phyloP scores from a whole-genome alignment of 2,888 invertebrate species.

The Chymomyza fuscimana region DNA sequence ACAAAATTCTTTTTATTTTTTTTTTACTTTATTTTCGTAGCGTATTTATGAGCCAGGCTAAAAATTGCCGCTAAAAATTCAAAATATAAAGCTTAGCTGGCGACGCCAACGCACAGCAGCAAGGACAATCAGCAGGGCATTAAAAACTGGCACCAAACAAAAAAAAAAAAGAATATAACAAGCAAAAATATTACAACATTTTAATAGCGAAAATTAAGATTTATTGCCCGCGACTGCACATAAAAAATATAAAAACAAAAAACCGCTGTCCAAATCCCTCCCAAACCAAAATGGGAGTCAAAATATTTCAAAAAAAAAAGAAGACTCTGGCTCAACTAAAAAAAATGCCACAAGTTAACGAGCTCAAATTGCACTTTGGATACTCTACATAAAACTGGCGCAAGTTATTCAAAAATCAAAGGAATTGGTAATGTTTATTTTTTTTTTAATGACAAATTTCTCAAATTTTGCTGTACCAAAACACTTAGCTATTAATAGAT shows the following conservation, averaged over 20 bases:
- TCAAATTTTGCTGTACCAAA: no score
- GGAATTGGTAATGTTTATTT: no score
- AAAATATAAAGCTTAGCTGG: slow-evolving; percentile 31
- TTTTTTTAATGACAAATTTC: no score
- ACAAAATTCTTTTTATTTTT: slow-evolving; percentile 49
- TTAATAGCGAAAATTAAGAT: slow-evolving; percentile 71
- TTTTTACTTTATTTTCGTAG: slow-evolving; percentile 28
- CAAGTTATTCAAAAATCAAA: no score
- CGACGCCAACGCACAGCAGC: slow-evolving; percentile 22
- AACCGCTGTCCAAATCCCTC: background rate
- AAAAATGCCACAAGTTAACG: slow-evolving; percentile 9
- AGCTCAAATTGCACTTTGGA: background rate
- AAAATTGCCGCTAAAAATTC: slow-evolving; percentile 28
- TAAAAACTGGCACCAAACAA: slow-evolving; percentile 34
- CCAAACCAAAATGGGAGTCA: slow-evolving; percentile 42
- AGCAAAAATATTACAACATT: slow-evolving; percentile 69
- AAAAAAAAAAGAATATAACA: slow-evolving; percentile 23
- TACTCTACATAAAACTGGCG: background rate
- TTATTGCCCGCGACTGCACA: slow-evolving; percentile 57
- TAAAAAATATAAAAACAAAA: slow-evolving; percentile 3
- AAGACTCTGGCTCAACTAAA: slow-evolving; percentile 49
- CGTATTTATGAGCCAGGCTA: slow-evolving; percentile 46
- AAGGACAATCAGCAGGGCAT: slow-evolving; percentile 52
- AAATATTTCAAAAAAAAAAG: slow-evolving; percentile 21
- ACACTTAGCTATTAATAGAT: no score